Evolutionary conservation across 1,140 invertebrate genomes (phyloP), one percentile per base, ranked within the genome.

Genomic region (Steinernema feltiae): DNA sequence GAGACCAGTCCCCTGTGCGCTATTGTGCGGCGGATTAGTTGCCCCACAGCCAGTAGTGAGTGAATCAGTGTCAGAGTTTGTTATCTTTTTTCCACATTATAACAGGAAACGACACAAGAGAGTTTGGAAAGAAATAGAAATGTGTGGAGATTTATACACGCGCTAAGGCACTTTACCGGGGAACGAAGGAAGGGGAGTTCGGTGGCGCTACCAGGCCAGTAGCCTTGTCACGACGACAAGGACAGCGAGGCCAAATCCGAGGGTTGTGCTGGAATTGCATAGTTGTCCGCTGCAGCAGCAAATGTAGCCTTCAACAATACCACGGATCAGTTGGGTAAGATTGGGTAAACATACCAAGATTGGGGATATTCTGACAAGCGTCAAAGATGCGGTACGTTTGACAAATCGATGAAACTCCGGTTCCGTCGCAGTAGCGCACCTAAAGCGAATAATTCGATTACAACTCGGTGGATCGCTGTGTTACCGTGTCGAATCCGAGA

Each of bases 401-500:
- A 70, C 83, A 85, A 53, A 85, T 86, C 2, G 84, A 85, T 27
- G 82, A 84, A 7, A 79, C 77, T 21, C 85, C 83, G 0, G 76
- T 79, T 24, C 83, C 83, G 48, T 85, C 83, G 71, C 83, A 85
- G 48, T 85, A 85, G 35, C 83, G 82, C 32, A 84, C 82, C 82
- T 84, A 46, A 21, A 82, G 75, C 1, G 1, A 29, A 18, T 21
- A 35, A 78, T 48, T 79, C 21, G 72, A 0, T 74, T 29, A n/a
- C 30, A 24, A 48, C 24, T 48, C 29, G 17, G 17, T 78, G 21
- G 24, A 30, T 15, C 48, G 74, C 24, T 41, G 48, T 78, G 71
- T 69, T 71, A 84, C 83, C 35, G 83, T 85, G 77, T 85, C 83
- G 63, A 86, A 72, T 29, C 83, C 83, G 12, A 85, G 76, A 30